phyloP scores from a whole-genome alignment of 2,888 invertebrate genomes.

The Theodoxus fluviatilis region DNA sequence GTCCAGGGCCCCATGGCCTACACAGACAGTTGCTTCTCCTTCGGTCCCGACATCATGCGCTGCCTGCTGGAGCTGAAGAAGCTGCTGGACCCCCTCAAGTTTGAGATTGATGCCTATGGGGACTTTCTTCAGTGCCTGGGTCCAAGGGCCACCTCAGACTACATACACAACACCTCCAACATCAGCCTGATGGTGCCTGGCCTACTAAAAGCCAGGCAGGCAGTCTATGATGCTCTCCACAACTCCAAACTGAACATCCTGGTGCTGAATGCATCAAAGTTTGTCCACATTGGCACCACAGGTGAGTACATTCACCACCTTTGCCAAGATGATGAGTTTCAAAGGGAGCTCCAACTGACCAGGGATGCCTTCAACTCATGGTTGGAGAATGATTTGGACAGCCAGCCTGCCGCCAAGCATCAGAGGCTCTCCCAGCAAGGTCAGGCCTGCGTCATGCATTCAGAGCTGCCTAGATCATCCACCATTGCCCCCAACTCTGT shows the following conservation, averaged over 20 bases:
- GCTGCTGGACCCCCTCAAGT: slow-evolving; percentile 52
- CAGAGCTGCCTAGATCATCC: slow-evolving; percentile 43
- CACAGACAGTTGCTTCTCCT: slow-evolving; percentile 68
- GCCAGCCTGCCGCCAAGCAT: too few relatives aligned
- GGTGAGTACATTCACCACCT: slow-evolving; percentile 59
- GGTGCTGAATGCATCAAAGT: slow-evolving; percentile 63
- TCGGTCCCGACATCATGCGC: slow-evolving; percentile 60
- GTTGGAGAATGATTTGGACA: too few relatives aligned
- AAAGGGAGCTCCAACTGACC: slow-evolving; percentile 46
- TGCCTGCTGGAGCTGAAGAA: slow-evolving; percentile 59
- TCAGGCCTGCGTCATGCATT: slow-evolving; percentile 60
- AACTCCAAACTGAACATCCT: slow-evolving; percentile 57
- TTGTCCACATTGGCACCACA: slow-evolving; percentile 67
- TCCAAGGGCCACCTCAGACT: slow-evolving; percentile 49
- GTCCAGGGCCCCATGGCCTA: slow-evolving; percentile 56
- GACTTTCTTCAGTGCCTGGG: slow-evolving; percentile 67
- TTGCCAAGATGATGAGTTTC: slow-evolving; percentile 49
- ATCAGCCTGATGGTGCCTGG: slow-evolving; percentile 48
- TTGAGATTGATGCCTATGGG: slow-evolving; percentile 68
- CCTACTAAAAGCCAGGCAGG: slow-evolving; percentile 49
- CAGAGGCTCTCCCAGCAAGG: too few relatives aligned
- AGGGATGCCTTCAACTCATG: slow-evolving; percentile 52
- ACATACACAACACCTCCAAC: slow-evolving; percentile 56
- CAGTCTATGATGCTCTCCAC: slow-evolving; percentile 56
- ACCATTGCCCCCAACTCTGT: slow-evolving; percentile 45